Percentiles rank a stretch among this genome's conserved stretches.
Conservation (phyloP, 2,888 invertebrate genomes). For the Tetanocera ferruginea region DNA sequence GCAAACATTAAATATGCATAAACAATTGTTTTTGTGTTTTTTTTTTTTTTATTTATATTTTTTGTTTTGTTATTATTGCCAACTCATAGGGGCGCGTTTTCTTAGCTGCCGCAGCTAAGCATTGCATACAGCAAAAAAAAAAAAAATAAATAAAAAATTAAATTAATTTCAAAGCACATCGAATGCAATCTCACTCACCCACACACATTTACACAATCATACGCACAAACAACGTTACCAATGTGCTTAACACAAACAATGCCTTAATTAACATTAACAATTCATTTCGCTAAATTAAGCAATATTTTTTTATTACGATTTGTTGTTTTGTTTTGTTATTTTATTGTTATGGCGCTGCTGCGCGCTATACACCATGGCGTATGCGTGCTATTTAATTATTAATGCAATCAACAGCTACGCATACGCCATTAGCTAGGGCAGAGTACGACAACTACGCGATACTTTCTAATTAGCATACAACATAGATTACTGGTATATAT, state of each 20-base stretch:
- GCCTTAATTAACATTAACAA: constrained; percentile 17
- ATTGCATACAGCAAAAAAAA: neutral
- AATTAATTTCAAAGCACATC: neutral
- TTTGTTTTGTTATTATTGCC: no score
- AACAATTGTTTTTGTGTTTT: no score
- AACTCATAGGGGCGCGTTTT: neutral
- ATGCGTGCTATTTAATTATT: constrained; percentile 21
- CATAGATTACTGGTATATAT: no score
- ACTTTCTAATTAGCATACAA: neutral
- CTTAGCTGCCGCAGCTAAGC: neutral
- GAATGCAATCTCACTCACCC: neutral
- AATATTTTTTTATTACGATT: neutral
- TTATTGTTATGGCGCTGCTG: neutral
- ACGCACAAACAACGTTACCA: neutral
- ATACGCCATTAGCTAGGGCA: neutral
- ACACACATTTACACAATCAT: no score
- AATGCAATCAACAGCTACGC: constrained; percentile 24
- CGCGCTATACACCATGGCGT: neutral
- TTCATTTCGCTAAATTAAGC: neutral
- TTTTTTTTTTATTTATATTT: no score
- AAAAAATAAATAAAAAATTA: neutral
- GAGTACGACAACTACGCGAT: neutral
- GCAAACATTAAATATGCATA: no score
- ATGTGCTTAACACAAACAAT: neutral
- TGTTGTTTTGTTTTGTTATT: neutral